Percentiles rank a stretch among this genome's conserved stretches.
These are phyloP conservation scores for Apostichopus japonicus DNA, from an alignment of 35 echinoderm and acorn worm species.

Conservation along the genomic window DNA sequence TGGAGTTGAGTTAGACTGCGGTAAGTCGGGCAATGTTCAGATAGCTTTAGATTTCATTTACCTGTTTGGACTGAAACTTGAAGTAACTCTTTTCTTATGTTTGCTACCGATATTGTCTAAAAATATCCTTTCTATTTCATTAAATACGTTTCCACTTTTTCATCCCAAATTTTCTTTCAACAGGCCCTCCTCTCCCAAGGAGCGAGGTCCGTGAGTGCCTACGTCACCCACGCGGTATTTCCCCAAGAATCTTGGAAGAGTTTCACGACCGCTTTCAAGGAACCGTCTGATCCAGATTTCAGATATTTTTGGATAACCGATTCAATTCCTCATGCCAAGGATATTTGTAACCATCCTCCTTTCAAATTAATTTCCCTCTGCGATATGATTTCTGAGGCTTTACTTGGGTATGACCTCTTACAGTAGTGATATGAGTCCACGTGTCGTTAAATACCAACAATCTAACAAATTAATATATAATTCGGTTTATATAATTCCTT, in stretches of 20 bases:
- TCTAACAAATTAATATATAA: too few relatives aligned
- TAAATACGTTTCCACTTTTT: not conserved
- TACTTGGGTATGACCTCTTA: slow-evolving; percentile 88
- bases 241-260: slow-evolving; percentile 86
- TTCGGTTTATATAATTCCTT: too few relatives aligned
- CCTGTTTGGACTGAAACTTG: not conserved
- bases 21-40: too few relatives aligned
- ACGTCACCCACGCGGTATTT: slow-evolving; percentile 94
- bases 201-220: slow-evolving; percentile 85
- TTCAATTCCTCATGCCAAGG: slow-evolving; percentile 81
- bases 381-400: slow-evolving; percentile 77
- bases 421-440: slow-evolving; percentile 20
- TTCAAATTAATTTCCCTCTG: slow-evolving; percentile 86
- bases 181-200: slow-evolving; percentile 74
- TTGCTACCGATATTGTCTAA: not conserved
- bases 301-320: slow-evolving; percentile 94
- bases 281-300: slow-evolving; percentile 43
- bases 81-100: not conserved
- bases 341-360: slow-evolving; percentile 74
- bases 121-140: not conserved
- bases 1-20: too few relatives aligned
- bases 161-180: not conserved
- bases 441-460: too few relatives aligned
- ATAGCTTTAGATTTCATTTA: not conserved
- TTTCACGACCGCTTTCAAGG: slow-evolving; percentile 54